Evolutionary conservation across 2,113 vertebrate species (phyloP).

Genomic region (Serilophus lunatus): DNA sequence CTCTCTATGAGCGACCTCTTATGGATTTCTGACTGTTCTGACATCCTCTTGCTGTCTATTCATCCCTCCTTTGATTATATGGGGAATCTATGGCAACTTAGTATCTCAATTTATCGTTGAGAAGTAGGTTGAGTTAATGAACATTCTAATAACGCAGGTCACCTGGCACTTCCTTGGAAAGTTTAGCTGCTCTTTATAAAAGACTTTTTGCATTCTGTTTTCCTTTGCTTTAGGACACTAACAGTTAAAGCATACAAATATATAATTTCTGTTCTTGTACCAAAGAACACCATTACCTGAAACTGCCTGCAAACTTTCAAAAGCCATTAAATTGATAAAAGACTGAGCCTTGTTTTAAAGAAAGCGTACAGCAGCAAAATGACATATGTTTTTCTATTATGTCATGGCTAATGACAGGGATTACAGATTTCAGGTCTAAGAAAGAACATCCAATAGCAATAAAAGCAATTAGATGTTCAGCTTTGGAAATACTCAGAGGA

Average conservation of each 20-base stretch:
- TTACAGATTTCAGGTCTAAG: neutral
- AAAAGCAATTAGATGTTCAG: neutral
- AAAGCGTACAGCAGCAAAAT: neutral
- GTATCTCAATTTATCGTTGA: neutral
- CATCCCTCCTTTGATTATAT: neutral
- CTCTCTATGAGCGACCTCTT: neutral
- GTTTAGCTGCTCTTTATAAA: neutral
- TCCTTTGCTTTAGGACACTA: neutral
- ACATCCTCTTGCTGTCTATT: neutral
- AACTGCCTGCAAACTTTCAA: neutral
- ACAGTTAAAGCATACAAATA: accelerated
- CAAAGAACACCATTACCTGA: neutral
- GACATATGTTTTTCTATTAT: neutral
- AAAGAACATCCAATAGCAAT: neutral
- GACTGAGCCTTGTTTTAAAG: neutral
- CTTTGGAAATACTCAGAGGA: neutral
- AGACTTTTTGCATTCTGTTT: neutral
- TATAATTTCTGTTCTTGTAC: neutral
- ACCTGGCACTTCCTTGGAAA: neutral
- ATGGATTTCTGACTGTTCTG: neutral
- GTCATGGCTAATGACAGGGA: neutral
- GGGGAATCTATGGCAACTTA: neutral
- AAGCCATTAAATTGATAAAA: neutral
- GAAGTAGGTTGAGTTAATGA: neutral
- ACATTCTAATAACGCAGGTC: neutral